These are phyloP conservation scores for Brachyptera risi DNA, from an alignment of 2,888 invertebrate species.

Conservation along the genomic window DNA sequence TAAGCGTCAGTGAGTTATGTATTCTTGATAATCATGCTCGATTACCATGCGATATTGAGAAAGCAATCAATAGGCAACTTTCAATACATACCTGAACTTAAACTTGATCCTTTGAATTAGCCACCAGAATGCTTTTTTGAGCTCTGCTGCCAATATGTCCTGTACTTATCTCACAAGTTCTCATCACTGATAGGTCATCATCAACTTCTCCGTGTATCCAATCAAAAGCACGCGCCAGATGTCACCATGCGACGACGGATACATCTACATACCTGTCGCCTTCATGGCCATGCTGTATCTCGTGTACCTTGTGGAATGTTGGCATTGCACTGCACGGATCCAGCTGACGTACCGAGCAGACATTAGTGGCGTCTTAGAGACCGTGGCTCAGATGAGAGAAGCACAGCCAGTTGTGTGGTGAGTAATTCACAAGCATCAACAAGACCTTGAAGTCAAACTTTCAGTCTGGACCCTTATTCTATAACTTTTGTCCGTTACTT, in stretches of 20 bases:
- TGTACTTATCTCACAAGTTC: too few species aligned
- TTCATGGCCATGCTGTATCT: constrained; percentile 74
- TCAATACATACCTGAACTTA: too few species aligned
- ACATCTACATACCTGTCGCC: constrained; percentile 77
- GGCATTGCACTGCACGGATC: constrained; percentile 71
- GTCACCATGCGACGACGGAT: constrained; percentile 76
- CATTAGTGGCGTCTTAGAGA: constrained; percentile 60
- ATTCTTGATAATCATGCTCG: too few species aligned
- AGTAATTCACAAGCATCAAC: constrained; percentile 34
- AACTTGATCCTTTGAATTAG: too few species aligned
- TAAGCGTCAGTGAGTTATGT: too few species aligned
- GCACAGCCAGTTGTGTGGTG: constrained; percentile 74
- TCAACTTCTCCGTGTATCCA: constrained; percentile 60
- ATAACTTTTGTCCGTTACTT: too few species aligned
- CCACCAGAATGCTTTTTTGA: too few species aligned
- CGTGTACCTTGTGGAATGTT: constrained; percentile 79
- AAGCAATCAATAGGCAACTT: too few species aligned
- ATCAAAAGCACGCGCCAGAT: constrained; percentile 59
- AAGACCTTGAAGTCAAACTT: too few species aligned
- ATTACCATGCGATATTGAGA: too few species aligned
- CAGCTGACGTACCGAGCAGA: constrained; percentile 57
- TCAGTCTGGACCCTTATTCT: too few species aligned
- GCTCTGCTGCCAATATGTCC: not conserved
- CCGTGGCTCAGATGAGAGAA: constrained; percentile 60
- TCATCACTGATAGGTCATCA: constrained; percentile 47